Percentiles rank a stretch among this genome's conserved stretches.
These are phyloP conservation scores for Saturnia japonica DNA, from an alignment of 2,888 invertebrate genomes.

Conservation along the genomic window DNA sequence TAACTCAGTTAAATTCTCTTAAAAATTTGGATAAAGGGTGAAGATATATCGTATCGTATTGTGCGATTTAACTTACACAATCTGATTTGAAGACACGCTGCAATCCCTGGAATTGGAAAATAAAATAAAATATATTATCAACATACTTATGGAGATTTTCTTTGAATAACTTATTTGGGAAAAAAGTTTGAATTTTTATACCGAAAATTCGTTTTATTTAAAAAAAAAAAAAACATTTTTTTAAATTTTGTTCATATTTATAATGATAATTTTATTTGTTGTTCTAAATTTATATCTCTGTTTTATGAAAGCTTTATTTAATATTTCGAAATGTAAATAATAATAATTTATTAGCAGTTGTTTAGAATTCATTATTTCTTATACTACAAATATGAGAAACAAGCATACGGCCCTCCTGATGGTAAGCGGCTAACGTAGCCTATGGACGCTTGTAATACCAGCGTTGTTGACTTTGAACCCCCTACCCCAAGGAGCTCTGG, in stretches of 20 bases:
- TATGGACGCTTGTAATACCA: too few species aligned
- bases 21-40: background rate
- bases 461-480: too few species aligned
- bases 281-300: too few species aligned
- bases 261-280: background rate
- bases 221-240: background rate
- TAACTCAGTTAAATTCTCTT: background rate
- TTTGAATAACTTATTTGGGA: background rate
- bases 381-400: too few species aligned
- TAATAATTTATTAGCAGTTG: too few species aligned
- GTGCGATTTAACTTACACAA: background rate
- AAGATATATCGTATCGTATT: background rate
- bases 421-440: too few species aligned
- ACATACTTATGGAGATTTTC: background rate
- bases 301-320: too few species aligned
- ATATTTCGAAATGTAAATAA: too few species aligned
- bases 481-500: too few species aligned
- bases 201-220: background rate
- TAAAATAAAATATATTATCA: background rate
- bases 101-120: conserved; percentile 3
- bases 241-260: background rate
- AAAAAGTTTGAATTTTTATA: background rate
- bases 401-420: too few species aligned
- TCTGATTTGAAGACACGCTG: background rate
- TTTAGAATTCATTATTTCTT: too few species aligned